Percentiles rank a stretch among this genome's conserved stretches.
These are phyloP conservation scores for Coluber constrictor DNA, from an alignment of 2,797 vertebrate genomes.

Conservation along the genomic window DNA sequence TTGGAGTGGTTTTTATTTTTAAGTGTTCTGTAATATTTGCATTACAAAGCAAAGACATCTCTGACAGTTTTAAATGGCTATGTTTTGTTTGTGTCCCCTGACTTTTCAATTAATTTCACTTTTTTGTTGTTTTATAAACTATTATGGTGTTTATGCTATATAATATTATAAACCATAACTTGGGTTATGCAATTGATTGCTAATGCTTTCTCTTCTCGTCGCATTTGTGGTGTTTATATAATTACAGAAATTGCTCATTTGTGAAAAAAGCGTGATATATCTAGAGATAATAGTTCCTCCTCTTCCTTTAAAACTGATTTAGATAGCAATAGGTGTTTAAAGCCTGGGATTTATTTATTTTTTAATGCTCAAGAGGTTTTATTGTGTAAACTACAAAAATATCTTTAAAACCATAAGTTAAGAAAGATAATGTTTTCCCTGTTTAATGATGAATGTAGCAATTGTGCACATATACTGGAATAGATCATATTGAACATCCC, in stretches of 20 bases:
- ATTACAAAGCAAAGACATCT: neutral
- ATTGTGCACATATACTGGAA: slow-evolving; percentile 65
- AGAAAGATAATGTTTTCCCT: slow-evolving; percentile 53
- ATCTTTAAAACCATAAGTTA: slow-evolving; percentile 46
- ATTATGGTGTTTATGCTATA: slow-evolving; percentile 1
- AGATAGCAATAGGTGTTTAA: slow-evolving; percentile 39
- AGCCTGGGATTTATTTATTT: slow-evolving; percentile 25
- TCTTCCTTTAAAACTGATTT: slow-evolving; percentile 47
- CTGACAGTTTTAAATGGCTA: neutral
- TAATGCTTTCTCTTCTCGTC: slow-evolving; percentile 4
- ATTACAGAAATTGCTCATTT: slow-evolving; percentile 3
- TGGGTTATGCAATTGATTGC: slow-evolving; percentile 9
- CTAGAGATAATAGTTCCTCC: neutral
- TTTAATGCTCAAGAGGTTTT: slow-evolving; percentile 46
- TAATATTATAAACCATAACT: neutral
- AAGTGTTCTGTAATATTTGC: neutral
- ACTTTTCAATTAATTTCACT: neutral
- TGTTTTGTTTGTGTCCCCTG: neutral
- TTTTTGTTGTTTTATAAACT: neutral
- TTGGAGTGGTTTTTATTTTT: neutral
- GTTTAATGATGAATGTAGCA: slow-evolving; percentile 62
- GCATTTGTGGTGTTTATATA: slow-evolving; percentile 31
- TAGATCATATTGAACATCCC: slow-evolving; percentile 80
- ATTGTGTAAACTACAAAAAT: slow-evolving; percentile 56
- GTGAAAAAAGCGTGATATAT: neutral